Evolutionary conservation across 2,888 invertebrate species (phyloP).

Genomic region (Apamea anceps): DNA sequence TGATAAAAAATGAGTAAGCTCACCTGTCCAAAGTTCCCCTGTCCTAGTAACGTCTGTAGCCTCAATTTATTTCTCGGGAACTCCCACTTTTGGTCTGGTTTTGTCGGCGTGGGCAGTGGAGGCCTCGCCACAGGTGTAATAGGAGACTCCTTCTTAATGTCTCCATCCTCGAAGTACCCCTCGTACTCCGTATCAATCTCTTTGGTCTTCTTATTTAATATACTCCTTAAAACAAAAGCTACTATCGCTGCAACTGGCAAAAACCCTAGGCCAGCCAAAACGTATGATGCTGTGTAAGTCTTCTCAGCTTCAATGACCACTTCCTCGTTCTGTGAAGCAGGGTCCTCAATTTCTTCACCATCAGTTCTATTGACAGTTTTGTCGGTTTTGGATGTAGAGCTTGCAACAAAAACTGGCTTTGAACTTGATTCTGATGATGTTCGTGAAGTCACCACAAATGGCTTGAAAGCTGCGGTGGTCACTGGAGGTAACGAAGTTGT

Average conservation of each 20-base stretch:
- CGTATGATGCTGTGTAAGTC: conserved; percentile 91
- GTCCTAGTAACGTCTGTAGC: conserved; percentile 94
- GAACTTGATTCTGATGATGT: conserved; percentile 85
- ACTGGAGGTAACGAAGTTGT: conserved; percentile 66
- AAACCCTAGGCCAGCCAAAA: conserved; percentile 91
- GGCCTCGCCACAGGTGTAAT: conserved; percentile 90
- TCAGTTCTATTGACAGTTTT: conserved; percentile 74
- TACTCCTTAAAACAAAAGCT: conserved; percentile 89
- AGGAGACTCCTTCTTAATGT: conserved; percentile 87
- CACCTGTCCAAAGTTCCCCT: conserved; percentile 95
- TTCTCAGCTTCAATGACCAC: conserved; percentile 91
- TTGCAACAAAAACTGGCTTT: conserved; percentile 73
- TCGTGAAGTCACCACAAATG: conserved; percentile 85
- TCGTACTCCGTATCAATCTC: conserved; percentile 91
- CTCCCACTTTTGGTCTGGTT: conserved; percentile 92
- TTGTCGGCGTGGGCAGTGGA: conserved; percentile 88
- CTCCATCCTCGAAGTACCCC: conserved; percentile 91
- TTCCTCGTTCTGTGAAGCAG: conserved; percentile 84
- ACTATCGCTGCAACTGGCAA: conserved; percentile 91
- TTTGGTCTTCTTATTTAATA: conserved; percentile 89
- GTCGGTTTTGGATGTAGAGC: conserved; percentile 67
- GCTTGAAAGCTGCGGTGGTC: conserved; percentile 74
- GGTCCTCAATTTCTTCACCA: conserved; percentile 67
- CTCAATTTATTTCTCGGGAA: conserved; percentile 94
- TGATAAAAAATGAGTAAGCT: not conserved